Percentiles rank a stretch among this genome's conserved stretches.
Evolutionary conservation across 2,113 vertebrate species (phyloP).

Genomic region (cattle (Bos taurus)): DNA sequence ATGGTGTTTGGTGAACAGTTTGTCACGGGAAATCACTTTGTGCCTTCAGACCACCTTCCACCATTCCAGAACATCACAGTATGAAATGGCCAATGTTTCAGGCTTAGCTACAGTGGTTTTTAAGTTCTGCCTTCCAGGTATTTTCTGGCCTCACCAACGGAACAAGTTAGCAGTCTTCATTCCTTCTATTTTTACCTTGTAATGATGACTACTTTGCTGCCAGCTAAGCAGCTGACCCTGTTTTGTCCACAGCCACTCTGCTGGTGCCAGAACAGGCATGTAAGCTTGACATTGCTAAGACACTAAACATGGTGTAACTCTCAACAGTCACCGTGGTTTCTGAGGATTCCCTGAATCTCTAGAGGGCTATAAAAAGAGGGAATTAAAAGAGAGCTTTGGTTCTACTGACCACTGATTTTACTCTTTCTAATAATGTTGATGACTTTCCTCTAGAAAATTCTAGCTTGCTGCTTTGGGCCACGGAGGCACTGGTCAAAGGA

Average conservation of each 20-base stretch:
- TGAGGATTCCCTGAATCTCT: not conserved
- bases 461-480: not conserved
- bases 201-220: not conserved
- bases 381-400: not conserved
- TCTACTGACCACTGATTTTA: not conserved
- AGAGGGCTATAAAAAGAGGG: not conserved
- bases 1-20: not conserved
- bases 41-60: not conserved
- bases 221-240: conserved; percentile 26
- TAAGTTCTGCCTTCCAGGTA: not conserved
- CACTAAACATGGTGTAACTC: not conserved
- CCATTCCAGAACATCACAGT: not conserved
- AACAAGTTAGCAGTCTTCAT: not conserved
- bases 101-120: not conserved
- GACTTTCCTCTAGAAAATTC: not conserved
- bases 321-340: not conserved
- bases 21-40: not conserved
- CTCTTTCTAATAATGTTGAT: not conserved
- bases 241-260: not conserved
- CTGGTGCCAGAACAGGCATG: not conserved
- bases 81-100: not conserved
- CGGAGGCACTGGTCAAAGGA: not conserved
- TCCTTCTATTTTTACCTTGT: conserved; percentile 52
- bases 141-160: not conserved
- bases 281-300: not conserved